These are phyloP conservation scores for Monoplex corrugatus DNA, from an alignment of 2,888 invertebrate genomes.

Conservation along the genomic window DNA sequence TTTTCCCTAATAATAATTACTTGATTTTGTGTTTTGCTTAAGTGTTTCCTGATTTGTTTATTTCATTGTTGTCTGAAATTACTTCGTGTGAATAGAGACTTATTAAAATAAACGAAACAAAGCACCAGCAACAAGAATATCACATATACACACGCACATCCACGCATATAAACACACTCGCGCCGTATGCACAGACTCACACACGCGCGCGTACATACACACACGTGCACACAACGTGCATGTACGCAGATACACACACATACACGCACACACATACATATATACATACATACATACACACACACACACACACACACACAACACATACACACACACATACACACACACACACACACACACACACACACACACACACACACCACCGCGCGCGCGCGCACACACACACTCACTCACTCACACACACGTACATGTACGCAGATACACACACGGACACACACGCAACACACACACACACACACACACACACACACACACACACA, in stretches of 20 bases:
- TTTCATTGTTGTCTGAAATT: no score
- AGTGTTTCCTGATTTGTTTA: no score
- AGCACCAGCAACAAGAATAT: no score
- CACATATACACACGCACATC: not conserved
- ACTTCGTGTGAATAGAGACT: no score
- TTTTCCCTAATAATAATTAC: no score
- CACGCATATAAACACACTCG: not conserved
- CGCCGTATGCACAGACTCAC: not conserved
- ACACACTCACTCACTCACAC: no score
- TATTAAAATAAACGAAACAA: no score
- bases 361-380: conserved; percentile 8
- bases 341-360: not conserved
- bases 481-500: not conserved
- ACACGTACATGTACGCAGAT: no score
- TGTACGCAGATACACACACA: not conserved
- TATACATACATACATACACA: no score
- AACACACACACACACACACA: not conserved
- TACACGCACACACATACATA: no score
- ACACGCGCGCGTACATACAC: not conserved
- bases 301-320: not conserved
- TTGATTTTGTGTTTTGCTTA: no score
- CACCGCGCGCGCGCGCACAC: not conserved
- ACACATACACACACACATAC: not conserved
- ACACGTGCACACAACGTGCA: not conserved
- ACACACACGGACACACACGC: not conserved